These are phyloP conservation scores for Formica exsecta DNA, from an alignment of 1,140 invertebrate genomes.

Conservation along the genomic window DNA sequence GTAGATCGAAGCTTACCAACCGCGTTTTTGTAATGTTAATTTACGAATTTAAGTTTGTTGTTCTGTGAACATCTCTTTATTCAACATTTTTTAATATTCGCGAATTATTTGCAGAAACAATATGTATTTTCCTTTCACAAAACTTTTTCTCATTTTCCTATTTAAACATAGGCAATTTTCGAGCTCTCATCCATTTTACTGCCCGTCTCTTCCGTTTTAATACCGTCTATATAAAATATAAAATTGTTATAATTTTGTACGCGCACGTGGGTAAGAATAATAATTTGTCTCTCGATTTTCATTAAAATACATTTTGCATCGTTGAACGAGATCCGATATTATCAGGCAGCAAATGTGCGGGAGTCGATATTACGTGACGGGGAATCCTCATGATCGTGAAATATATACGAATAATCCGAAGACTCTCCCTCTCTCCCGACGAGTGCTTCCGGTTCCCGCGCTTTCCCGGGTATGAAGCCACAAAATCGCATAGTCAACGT, in stretches of 20 bases:
- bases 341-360: not conserved
- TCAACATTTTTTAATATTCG: not conserved
- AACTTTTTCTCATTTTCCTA: no score
- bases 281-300: not conserved
- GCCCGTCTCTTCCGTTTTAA: not conserved
- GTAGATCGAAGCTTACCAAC: not conserved
- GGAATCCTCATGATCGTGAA: conserved; percentile 58
- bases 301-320: not conserved
- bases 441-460: conserved; percentile 65
- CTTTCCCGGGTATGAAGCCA: conserved; percentile 74
- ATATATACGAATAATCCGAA: conserved; percentile 70
- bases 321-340: not conserved
- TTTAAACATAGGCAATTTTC: not conserved
- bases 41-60: not conserved
- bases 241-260: not conserved
- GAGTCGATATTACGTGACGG: conserved; percentile 57
- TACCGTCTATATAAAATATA: not conserved
- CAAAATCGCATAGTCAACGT: conserved; percentile 76
- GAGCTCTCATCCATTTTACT: no score
- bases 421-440: conserved; percentile 54
- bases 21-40: not conserved
- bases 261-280: not conserved
- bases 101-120: not conserved
- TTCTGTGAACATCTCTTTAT: not conserved
- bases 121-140: no score